phyloP scores from a whole-genome alignment of 2,888 invertebrate species.

The Noctua comes region DNA sequence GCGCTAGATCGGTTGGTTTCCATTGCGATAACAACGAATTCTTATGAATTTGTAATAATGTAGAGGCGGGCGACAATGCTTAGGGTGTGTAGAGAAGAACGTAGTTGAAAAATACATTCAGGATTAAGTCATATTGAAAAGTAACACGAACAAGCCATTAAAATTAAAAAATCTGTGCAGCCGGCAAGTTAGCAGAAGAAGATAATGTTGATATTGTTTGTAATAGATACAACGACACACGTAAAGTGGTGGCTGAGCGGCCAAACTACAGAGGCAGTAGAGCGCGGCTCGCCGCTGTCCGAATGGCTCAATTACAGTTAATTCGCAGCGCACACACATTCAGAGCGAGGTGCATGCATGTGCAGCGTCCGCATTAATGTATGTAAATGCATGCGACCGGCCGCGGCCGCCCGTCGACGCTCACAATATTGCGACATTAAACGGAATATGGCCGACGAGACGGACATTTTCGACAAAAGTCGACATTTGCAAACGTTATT shows the following conservation, averaged over 20 bases:
- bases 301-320: slow-evolving; percentile 90
- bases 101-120: slow-evolving; percentile 4
- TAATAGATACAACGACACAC: slow-evolving; percentile 65
- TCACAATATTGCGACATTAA: slow-evolving; percentile 90
- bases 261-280: slow-evolving; percentile 80
- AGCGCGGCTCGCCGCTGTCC: slow-evolving; percentile 84
- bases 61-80: slow-evolving; percentile 8
- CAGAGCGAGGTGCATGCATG: slow-evolving; percentile 86
- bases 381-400: slow-evolving; percentile 89
- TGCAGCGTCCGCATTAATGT: slow-evolving; percentile 88
- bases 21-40: slow-evolving; percentile 72
- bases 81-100: background rate
- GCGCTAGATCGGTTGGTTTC: slow-evolving; percentile 78
- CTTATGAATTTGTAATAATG: slow-evolving; percentile 58
- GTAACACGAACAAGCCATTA: background rate
- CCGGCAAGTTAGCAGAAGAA: slow-evolving; percentile 56
- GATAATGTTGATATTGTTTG: slow-evolving; percentile 68
- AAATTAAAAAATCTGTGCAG: slow-evolving; percentile 39
- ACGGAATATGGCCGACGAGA: slow-evolving; percentile 88
- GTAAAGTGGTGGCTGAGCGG: slow-evolving; percentile 73
- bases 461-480: slow-evolving; percentile 88
- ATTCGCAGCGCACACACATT: slow-evolving; percentile 89
- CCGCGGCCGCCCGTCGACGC: slow-evolving; percentile 85
- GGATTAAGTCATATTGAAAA: slow-evolving; percentile 4
- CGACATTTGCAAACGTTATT: slow-evolving; percentile 85